phyloP scores from a whole-genome alignment of 2,797 vertebrate genomes.

The Poeciliopsis turneri region DNA sequence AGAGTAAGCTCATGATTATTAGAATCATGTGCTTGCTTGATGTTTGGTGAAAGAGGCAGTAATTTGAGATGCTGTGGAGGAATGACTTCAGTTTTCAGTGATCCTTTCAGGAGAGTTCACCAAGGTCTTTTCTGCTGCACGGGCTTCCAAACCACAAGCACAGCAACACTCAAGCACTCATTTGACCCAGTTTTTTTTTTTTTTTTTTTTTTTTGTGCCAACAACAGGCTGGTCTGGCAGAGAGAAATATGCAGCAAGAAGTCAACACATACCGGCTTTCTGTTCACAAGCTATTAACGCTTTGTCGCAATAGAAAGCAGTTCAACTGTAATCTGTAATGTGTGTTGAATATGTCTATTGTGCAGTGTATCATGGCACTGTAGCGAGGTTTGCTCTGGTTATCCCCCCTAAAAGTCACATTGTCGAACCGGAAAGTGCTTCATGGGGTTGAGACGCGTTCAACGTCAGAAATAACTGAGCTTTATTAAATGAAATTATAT shows the following conservation, averaged over 20 bases:
- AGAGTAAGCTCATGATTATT: conserved; percentile 2
- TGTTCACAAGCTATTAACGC: conserved; percentile 4
- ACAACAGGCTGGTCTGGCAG: conserved; percentile 35
- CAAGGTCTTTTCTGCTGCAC: conserved; percentile 38
- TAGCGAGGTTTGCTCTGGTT: neutral
- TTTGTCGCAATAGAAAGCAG: conserved; percentile 6
- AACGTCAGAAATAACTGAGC: conserved; percentile 4
- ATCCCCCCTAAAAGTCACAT: neutral
- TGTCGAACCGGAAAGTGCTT: neutral
- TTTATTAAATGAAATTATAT: neutral
- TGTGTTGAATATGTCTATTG: conserved; percentile 3
- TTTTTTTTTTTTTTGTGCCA: conserved; percentile 26
- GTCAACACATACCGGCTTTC: conserved; percentile 17
- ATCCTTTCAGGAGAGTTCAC: conserved; percentile 39
- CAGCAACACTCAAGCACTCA: conserved; percentile 22
- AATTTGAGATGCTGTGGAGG: conserved; percentile 17
- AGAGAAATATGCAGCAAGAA: conserved; percentile 19
- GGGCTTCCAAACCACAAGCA: conserved; percentile 42
- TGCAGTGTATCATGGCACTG: conserved; percentile 8
- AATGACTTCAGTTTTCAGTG: conserved; percentile 30
- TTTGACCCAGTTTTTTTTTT: conserved; percentile 63
- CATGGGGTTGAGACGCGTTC: conserved; percentile 2
- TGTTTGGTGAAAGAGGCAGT: conserved; percentile 24
- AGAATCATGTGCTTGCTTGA: conserved; percentile 1
- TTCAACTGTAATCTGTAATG: neutral